A percentile compares a stretch with the other conserved stretches of the same genome.
Conservation (phyloP, 2,888 invertebrate genomes). For the Torymus aiolomorphi region DNA sequence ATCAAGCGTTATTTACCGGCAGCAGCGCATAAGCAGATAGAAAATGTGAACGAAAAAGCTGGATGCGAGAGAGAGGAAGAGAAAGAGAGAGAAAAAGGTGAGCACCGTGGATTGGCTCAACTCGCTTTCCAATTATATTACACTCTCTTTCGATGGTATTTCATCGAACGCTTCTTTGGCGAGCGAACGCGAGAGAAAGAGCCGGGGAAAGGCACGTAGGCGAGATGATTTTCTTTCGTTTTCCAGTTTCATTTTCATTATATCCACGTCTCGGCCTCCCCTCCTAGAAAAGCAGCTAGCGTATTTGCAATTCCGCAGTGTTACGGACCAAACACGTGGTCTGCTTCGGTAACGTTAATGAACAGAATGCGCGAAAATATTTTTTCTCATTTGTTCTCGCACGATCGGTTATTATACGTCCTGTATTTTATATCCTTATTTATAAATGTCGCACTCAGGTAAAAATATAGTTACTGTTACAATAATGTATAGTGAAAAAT, state of each 20-base stretch:
- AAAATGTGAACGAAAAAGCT: constrained; percentile 4
- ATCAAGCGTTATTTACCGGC: constrained; percentile 52
- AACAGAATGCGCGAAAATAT: not conserved
- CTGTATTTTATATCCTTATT: too few species aligned
- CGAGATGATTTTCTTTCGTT: constrained; percentile 30
- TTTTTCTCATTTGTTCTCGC: not conserved
- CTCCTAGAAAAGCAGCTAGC: not conserved
- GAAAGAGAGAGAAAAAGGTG: not conserved
- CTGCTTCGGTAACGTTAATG: not conserved
- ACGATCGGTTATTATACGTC: not conserved
- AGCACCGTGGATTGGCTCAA: constrained; percentile 3
- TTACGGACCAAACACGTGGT: not conserved
- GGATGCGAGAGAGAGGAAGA: not conserved
- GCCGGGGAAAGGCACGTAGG: constrained; percentile 1
- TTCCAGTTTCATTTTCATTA: constrained; percentile 22
- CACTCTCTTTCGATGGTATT: not conserved
- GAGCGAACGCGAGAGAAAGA: not conserved
- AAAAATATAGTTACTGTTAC: too few species aligned
- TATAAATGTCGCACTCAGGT: too few species aligned
- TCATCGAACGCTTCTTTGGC: constrained; percentile 18
- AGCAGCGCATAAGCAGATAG: constrained; percentile 17
- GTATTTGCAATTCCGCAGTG: constrained; percentile 23
- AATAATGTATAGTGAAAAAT: too few species aligned
- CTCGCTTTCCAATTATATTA: constrained; percentile 49
- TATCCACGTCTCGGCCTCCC: not conserved